Conservation (phyloP, 2,113 vertebrate genomes). For the Nothocercus julius region DNA sequence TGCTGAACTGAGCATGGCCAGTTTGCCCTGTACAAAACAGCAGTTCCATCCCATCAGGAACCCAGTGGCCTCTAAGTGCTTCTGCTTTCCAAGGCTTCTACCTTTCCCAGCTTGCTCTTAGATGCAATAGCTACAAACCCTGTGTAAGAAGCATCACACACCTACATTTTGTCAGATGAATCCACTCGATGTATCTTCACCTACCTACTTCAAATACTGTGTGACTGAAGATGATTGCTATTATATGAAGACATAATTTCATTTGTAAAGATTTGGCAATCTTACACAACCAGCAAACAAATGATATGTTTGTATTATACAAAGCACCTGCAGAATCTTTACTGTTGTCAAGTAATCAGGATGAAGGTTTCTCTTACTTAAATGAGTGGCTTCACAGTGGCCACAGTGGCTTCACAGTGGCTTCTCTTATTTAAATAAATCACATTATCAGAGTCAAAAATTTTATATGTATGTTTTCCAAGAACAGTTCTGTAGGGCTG, state of each 20-base stretch:
- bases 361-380: too few relatives aligned
- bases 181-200: background rate
- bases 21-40: background rate
- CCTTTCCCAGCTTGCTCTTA: background rate
- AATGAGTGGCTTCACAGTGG: background rate
- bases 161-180: background rate
- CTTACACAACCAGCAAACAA: background rate
- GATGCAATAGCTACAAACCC: background rate
- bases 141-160: background rate
- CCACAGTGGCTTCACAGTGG: background rate
- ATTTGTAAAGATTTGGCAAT: background rate
- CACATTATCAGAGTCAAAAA: background rate
- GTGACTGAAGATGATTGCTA: background rate
- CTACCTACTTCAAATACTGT: background rate
- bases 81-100: background rate
- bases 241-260: background rate
- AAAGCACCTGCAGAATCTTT: background rate
- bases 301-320: background rate
- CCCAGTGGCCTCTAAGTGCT: background rate
- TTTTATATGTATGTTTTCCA: background rate
- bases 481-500: background rate
- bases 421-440: background rate
- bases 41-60: background rate
- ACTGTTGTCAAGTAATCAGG: background rate
- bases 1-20: rapidly evolving